phyloP scores from a whole-genome alignment of 2,113 vertebrate genomes.

The Leptodactylus fuscus region DNA sequence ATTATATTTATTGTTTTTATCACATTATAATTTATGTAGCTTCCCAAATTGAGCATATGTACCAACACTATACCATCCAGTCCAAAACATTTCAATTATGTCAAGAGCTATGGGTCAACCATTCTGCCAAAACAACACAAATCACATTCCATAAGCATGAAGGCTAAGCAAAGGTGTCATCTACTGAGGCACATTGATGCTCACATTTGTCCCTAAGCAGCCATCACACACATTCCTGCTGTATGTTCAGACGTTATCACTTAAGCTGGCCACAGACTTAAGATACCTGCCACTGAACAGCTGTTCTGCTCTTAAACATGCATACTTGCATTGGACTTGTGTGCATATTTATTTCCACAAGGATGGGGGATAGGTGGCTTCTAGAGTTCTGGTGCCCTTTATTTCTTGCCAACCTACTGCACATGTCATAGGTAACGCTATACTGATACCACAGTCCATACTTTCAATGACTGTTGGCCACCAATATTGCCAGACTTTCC shows the following conservation, averaged over 20 bases:
- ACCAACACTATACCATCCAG: constrained; percentile 25
- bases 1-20: too few relatives aligned
- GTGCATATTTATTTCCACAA: background rate
- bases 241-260: background rate
- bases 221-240: constrained; percentile 14
- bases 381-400: background rate
- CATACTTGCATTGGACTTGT: background rate
- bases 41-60: background rate
- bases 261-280: background rate
- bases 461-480: too few relatives aligned
- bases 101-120: constrained; percentile 12
- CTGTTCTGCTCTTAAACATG: background rate
- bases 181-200: background rate
- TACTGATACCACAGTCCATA: too few relatives aligned
- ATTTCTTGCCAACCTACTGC: too few relatives aligned
- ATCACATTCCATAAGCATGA: constrained; percentile 35
- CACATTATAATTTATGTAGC: too few relatives aligned
- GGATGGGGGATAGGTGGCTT: background rate
- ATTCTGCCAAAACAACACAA: constrained; percentile 25
- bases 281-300: background rate
- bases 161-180: constrained; percentile 26
- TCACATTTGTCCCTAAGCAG: constrained; percentile 17
- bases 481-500: too few relatives aligned
- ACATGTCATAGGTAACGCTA: too few relatives aligned
- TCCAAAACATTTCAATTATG: constrained; percentile 34